Evolutionary conservation across 2,888 invertebrate genomes (phyloP), one percentile per base, ranked within the genome.

Genomic region (Drosophila infuscata): DNA sequence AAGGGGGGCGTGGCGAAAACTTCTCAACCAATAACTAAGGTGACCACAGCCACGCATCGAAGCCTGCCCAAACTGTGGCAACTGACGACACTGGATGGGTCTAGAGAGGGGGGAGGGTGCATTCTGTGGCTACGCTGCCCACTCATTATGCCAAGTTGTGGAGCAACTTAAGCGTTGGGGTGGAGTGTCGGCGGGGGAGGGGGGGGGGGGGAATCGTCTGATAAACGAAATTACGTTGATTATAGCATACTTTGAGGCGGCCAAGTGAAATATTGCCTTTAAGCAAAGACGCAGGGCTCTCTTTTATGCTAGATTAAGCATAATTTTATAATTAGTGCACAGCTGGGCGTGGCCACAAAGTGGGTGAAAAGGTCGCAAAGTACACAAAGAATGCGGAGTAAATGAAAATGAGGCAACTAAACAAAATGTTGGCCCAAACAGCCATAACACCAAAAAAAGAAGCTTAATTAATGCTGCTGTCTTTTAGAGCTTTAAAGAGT

Each of bases 241-340:
- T 81, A 83, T 73, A 70, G 77, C 73, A 73, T 58, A 82, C 79
- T 74, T 63, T 30, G 38, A 63, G 73, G 73, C 72, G 80, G 20
- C 76, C 80, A 71, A 75, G 71, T 83, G 76, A 80, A 80, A 83
- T 83, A 83, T 80, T 59, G 81, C 67, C 81, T 81, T 81, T 53
- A 49, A 46, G 25, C 17, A 30, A 56, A 38, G 43, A 52, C 17
- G 54, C 36, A 41, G 32, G 12, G 35, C 33, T 33, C 30, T 33
- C 29, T 79, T 83, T 76, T 75, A 73, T 80, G 83, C 77, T 79
- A 83, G 83, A 89, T 83, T 89, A 88, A 79, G 85, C 82, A 82
- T 84, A 79, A 84, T 82, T 84, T 84, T 79, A 84, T 83, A 83
- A 82, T 83, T 79, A 85, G 64, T 73, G 54, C 60, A 56, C 76